Evolutionary conservation across 2,113 vertebrate genomes (phyloP), one percentile per base, ranked within the genome.

Genomic region (Phaethon lepturus): DNA sequence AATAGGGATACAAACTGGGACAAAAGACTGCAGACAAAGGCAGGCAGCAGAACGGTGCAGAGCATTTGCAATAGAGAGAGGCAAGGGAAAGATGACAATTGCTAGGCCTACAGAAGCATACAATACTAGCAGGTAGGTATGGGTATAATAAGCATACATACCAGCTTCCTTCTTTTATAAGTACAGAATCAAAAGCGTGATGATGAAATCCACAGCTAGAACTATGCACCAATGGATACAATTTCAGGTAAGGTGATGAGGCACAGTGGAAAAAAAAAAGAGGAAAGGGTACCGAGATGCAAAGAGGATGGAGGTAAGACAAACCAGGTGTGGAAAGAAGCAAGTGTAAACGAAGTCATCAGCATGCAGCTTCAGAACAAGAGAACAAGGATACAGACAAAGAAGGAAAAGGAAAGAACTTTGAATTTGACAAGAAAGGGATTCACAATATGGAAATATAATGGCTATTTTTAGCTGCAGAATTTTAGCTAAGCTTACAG

Each of bases 1-100:
- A 38, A 23, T 1, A 50, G 50, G 17, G 0, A 13, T 17, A 74
- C 1, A 1, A 77, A 35, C 20, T 5, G 14, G 20, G 42, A 58
- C 49, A 64, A 17, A 8, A 49, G 29, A 17, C 42, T 35, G 35
- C 66, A 79, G 38, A 13, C 49, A 56, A 56, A 64, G 50, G 15
- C 63, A 20, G n/a, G 20, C 3, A 6, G 17, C 9, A 35, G 55
- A 67, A 17, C 11, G 35, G 35, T 24, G 16, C 8, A 22, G 10
- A 58, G 22, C 15, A 62, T 29, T 44, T n/a, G 15, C 13, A 59
- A 8, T 4, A 59, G 35, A 29, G 9, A 42, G 47, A 81, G 33
- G 12, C 29, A 73, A 53, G 5, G 8, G 35, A 59, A 86, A 68
- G 60, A 55, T 1, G 2, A 47, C 63, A 47, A 49, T 29, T 53